Evolutionary conservation across 23 tunicate genomes (phyloP).

Genomic region (Diplosoma virens): DNA sequence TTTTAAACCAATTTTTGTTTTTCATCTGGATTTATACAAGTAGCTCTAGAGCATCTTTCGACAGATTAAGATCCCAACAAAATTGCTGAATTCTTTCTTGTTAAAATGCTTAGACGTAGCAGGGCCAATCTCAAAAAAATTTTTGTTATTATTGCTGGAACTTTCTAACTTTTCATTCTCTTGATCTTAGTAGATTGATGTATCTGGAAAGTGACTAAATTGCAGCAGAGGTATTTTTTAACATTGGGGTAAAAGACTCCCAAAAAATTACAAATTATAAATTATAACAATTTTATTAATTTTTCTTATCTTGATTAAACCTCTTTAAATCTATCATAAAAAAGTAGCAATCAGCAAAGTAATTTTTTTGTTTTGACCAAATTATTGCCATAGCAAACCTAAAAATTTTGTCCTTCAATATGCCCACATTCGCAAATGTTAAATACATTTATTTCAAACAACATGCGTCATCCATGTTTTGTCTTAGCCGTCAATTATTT

Average conservation of each 20-base stretch:
- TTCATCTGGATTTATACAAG: neutral
- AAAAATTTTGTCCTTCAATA: neutral
- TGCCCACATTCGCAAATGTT: too few species aligned
- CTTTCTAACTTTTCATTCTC: neutral
- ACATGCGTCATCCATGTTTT: neutral
- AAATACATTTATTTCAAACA: neutral
- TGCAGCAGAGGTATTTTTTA: neutral
- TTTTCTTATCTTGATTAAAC: neutral
- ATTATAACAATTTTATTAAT: too few species aligned
- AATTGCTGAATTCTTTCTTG: neutral
- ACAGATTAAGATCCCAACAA: neutral
- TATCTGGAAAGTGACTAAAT: neutral
- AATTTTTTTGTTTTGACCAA: neutral
- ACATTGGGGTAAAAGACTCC: neutral
- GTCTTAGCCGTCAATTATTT: neutral
- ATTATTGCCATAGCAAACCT: neutral
- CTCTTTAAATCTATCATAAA: neutral
- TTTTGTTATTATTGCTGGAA: neutral
- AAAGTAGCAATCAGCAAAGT: neutral
- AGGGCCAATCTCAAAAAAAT: neutral
- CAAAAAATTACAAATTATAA: neutral
- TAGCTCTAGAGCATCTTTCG: neutral
- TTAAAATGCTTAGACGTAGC: neutral
- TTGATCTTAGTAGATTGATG: neutral
- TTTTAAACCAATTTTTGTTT: neutral